Percentiles rank a stretch among this genome's conserved stretches.
These are phyloP conservation scores for Bovichtus diacanthus DNA, from an alignment of 2,797 vertebrate genomes.

Conservation along the genomic window DNA sequence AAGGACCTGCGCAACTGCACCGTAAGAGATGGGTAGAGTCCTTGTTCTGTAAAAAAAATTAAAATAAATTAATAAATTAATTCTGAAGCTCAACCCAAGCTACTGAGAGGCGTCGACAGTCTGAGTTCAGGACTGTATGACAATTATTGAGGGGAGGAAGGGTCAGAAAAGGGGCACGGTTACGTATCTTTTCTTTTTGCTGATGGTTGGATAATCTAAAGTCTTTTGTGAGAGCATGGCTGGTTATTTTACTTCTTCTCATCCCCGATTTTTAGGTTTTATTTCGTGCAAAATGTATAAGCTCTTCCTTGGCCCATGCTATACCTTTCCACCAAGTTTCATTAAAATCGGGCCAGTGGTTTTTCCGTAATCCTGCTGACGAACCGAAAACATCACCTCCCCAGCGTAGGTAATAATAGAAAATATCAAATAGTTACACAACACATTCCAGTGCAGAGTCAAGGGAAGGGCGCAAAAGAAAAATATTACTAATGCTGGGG, in stretches of 20 bases:
- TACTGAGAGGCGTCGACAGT: neutral
- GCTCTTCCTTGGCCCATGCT: too few relatives aligned
- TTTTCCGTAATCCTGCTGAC: neutral
- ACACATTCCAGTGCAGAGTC: neutral
- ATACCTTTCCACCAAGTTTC: too few relatives aligned
- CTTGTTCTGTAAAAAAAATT: neutral
- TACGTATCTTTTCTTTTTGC: neutral
- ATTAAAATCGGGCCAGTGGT: too few relatives aligned
- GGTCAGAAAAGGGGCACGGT: neutral
- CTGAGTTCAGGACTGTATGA: too few relatives aligned
- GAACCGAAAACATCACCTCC: too few relatives aligned
- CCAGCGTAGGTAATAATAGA: too few relatives aligned
- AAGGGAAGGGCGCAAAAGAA: neutral
- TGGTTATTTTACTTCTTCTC: neutral
- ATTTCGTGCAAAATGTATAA: too few relatives aligned
- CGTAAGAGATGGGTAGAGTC: neutral
- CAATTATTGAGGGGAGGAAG: neutral
- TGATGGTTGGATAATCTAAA: neutral
- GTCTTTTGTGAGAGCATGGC: too few relatives aligned
- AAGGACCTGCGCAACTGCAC: too few relatives aligned
- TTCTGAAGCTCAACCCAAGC: neutral
- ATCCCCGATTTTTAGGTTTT: too few relatives aligned
- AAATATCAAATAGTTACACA: neutral
- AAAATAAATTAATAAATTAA: too few relatives aligned
- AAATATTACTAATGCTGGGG: too few relatives aligned